A percentile compares a stretch with the other conserved stretches of the same genome.
Evolutionary conservation across 2,888 invertebrate genomes (phyloP).

Genomic region (Oscheius sp.): DNA sequence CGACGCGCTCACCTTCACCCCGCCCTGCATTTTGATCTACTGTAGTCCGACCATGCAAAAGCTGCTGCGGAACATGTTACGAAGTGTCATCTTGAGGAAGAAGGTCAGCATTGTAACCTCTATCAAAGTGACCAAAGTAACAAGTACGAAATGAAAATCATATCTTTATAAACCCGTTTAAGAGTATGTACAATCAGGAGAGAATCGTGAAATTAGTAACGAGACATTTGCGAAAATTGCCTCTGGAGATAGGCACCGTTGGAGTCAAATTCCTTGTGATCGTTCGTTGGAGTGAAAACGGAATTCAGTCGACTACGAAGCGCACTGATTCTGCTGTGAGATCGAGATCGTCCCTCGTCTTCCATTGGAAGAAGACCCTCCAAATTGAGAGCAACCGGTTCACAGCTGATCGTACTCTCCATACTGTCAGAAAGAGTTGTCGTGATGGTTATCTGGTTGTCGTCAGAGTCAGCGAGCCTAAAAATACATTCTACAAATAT

Average conservation of each 20-base stretch:
- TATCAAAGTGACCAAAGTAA: no score
- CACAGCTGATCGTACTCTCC: background rate
- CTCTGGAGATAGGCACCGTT: conserved; percentile 26
- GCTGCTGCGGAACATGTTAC: background rate
- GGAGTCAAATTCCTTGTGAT: conserved; percentile 29
- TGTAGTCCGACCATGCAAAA: conserved; percentile 7
- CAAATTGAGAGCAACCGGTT: conserved; percentile 6
- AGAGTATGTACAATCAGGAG: background rate
- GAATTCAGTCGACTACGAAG: conserved; percentile 12
- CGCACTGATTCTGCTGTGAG: conserved; percentile 19
- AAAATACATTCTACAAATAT: background rate
- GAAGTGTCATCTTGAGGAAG: no score
- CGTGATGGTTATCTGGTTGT: conserved; percentile 11
- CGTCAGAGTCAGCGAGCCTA: conserved; percentile 11
- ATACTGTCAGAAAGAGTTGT: background rate
- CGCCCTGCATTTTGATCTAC: conserved; percentile 6
- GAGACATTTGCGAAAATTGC: conserved; percentile 34
- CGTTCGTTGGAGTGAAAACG: conserved; percentile 13
- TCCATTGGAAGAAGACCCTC: conserved; percentile 4
- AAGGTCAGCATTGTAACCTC: no score
- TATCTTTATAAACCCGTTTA: background rate
- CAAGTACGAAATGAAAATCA: no score
- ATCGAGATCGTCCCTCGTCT: conserved; percentile 14
- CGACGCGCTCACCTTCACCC: conserved; percentile 7
- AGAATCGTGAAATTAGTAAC: conserved; percentile 12